phyloP scores from a whole-genome alignment of 2,113 vertebrate genomes.

The Bubo bubo region DNA sequence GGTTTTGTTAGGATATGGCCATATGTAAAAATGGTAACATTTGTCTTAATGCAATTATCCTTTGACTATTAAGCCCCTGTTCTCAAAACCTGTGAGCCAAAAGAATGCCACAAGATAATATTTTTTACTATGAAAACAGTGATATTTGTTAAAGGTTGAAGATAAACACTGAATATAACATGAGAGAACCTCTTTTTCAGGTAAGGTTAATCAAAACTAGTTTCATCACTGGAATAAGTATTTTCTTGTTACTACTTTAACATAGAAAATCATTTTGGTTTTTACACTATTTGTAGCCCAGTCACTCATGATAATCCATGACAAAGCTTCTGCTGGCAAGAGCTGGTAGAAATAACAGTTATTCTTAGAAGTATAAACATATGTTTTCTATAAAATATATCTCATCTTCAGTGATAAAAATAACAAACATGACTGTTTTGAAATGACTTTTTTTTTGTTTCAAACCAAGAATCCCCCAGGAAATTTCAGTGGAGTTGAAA shows the following conservation, averaged over 20 bases:
- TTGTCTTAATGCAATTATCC: background rate
- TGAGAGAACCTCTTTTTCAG: background rate
- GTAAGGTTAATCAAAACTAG: background rate
- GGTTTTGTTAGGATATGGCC: background rate
- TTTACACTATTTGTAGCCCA: background rate
- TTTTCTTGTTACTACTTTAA: background rate
- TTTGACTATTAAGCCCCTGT: background rate
- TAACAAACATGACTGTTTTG: background rate
- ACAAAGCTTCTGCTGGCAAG: background rate
- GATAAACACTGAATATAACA: background rate
- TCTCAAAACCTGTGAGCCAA: background rate
- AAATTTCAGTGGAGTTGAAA: constrained; percentile 26
- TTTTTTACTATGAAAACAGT: background rate
- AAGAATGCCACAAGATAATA: background rate
- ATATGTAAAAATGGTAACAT: background rate
- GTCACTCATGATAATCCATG: background rate
- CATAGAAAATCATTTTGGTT: background rate
- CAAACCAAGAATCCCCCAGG: background rate
- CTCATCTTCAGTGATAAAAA: background rate
- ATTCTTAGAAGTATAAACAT: background rate
- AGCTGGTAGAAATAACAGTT: background rate
- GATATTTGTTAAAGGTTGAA: background rate
- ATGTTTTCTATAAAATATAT: background rate
- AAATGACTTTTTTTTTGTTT: background rate
- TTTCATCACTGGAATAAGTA: background rate